Evolutionary conservation across 2,888 invertebrate genomes (phyloP), one percentile per base, ranked within the genome.

Genomic region (Aricia artaxerxes): DNA sequence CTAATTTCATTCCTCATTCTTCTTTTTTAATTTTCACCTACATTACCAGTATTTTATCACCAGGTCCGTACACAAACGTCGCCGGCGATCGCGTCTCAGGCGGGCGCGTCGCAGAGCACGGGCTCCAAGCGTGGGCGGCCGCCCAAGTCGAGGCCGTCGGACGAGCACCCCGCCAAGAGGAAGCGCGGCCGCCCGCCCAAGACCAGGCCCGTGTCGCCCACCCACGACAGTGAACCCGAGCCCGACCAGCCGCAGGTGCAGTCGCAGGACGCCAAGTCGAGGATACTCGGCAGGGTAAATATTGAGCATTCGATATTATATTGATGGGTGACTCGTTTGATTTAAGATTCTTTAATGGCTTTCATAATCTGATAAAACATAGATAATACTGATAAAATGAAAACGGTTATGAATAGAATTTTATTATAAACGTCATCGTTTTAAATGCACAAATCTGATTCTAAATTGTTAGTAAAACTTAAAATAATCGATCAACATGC

Each of bases 71-170:
- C 80, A 24, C 83, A 83, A 78, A 81, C 81, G 5, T 84, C 84
- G 40, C 83, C 85, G n/a, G 80, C 81, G 72, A 53, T 83, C 4
- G 77, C 82, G 6, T 72, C 81, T 1, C 79, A 87, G 82, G 92
- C 88, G 31, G 87, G 89, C 78, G 88, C 87, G 53, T 83, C 85
- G 0, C 83, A 85, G 84, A 81, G 84, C 82, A 82, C 82, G 73
- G 84, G 82, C 2, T 83, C 88, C 81, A 95, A 95, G 84, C 95
- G 95, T 35, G 95, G 95, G 0, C 90, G 95, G 77, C 95, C 95
- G 7, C 92, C 94, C 2, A 95, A 95, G 83, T 85, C 88, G 31
- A 90, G 93, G 6, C 81, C 87, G 0, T 86, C 90, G 0, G 91
- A 89, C 64, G 90, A 92, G 83, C 85, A 89, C n/a, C 92, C 92